Percentiles rank a stretch among this genome's conserved stretches.
phyloP scores from a whole-genome alignment of 2,113 vertebrate species.

The Dermatemys mawii region DNA sequence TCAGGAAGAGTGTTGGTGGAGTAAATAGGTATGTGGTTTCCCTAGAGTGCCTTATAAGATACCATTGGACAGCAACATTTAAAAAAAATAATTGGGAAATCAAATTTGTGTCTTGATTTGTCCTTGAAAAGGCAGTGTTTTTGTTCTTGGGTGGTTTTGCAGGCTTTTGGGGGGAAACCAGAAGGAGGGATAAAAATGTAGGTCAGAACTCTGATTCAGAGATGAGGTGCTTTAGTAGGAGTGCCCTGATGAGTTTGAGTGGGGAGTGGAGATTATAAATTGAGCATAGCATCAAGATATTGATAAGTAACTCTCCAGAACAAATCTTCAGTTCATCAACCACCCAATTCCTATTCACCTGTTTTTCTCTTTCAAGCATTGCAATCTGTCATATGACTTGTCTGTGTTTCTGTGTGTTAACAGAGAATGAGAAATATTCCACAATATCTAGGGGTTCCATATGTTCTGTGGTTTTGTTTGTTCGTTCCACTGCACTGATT shows the following conservation, averaged over 20 bases:
- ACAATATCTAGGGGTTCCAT: not conserved
- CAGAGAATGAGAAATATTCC: not conserved
- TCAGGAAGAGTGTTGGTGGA: not conserved
- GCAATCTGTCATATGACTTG: not conserved
- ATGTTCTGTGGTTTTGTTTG: not conserved
- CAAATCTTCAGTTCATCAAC: not conserved
- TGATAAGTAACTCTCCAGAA: not conserved
- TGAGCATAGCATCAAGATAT: not conserved
- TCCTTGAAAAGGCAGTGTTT: not conserved
- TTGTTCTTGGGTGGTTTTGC: not conserved
- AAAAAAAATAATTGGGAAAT: not conserved
- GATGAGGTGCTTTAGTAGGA: not conserved
- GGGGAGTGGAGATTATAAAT: not conserved
- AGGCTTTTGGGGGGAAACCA: not conserved
- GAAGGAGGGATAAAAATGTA: not conserved
- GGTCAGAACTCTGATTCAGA: not conserved
- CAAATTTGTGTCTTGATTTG: not conserved
- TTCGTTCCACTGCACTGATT: not conserved
- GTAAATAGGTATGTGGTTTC: not conserved
- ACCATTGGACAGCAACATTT: not conserved
- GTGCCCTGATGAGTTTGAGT: not conserved
- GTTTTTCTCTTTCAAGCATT: not conserved
- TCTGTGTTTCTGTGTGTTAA: not conserved
- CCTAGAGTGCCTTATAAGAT: constrained; percentile 6
- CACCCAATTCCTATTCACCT: not conserved